Base-by-base conservation (phyloP, 2,797 vertebrate genomes). In the Molossus molossus region DNA sequence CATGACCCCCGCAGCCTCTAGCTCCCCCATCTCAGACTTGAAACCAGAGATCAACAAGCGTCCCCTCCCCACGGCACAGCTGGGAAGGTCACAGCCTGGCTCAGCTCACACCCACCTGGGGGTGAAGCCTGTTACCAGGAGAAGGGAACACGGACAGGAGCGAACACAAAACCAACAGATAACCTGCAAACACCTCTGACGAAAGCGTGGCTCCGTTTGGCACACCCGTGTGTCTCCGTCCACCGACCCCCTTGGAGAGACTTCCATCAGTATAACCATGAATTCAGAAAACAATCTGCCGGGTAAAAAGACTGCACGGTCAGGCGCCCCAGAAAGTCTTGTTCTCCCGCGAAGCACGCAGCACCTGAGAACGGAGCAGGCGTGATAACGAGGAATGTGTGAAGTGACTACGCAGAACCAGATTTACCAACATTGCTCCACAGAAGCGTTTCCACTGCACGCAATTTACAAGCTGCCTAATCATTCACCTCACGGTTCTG, bases 351-450 rank as follows among this genome's bases (percentile, higher is more conserved):
- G 70, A 79, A 90, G 55, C 70, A 60, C 14, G 13, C 6, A 5
- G 15, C 21, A 17, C 15, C 60, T 91, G 27, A 90, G 67, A 57
- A 83, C 62, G 15, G 12, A 67, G 80, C 57, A 15, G 27, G 55
- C 89, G 37, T 53, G 40, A 20, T 48, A 37, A 81, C 17, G 27
- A 79, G 55, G 50, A 50, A 45, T 17, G 57, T 37, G 33, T 64
- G 15, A 53, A 67, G 69, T 40, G 67, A 40, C 57, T 48, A 55
- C 53, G n/a, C 77, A 81, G 69, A 94, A 95, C 72, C 79, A 86
- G 83, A 65, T 83, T 20, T 14, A 21, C 20, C 62, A 55, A 40
- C 14, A 40, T 8, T 89, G 64, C 20, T 27, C 18, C 14, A 21
- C 12, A 72, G 57, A 62, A 65, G 25, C 9, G 2, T 62, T 60